A percentile compares a stretch with the other conserved stretches of the same genome.
Conservation (phyloP, 1,140 invertebrate species). For the Brachionus rubens region DNA sequence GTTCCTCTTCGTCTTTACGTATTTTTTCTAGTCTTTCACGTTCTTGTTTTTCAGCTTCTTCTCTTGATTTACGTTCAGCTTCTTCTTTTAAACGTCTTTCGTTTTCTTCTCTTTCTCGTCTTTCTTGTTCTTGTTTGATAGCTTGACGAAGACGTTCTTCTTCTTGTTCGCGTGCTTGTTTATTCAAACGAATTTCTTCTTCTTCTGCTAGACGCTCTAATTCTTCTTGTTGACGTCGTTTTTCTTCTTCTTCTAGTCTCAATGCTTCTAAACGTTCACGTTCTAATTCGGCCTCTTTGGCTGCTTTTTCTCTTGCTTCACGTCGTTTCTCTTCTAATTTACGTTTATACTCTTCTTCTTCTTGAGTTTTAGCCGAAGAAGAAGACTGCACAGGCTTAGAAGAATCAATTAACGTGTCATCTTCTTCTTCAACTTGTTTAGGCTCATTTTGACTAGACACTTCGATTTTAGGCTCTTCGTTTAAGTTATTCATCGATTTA, state of each 20-base stretch:
- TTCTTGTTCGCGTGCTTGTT: slow-evolving; percentile 24
- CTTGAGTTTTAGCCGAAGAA: slow-evolving; percentile 22
- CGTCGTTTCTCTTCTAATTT: slow-evolving; percentile 45
- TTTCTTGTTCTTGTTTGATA: slow-evolving; percentile 10
- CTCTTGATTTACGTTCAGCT: slow-evolving; percentile 18
- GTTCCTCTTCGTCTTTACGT: slow-evolving; percentile 43
- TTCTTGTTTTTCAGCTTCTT: slow-evolving; percentile 8
- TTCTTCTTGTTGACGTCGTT: slow-evolving; percentile 12
- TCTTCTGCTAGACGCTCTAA: slow-evolving; percentile 5
- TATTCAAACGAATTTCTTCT: neutral
- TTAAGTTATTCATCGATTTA: neutral
- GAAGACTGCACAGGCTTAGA: slow-evolving; percentile 31
- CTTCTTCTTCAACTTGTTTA: slow-evolving; percentile 14
- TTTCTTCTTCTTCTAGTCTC: slow-evolving; percentile 30
- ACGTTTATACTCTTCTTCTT: slow-evolving; percentile 45
- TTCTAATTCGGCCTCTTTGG: slow-evolving; percentile 12
- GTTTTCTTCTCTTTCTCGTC: slow-evolving; percentile 25
- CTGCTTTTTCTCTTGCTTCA: slow-evolving; percentile 39
- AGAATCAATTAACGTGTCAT: neutral
- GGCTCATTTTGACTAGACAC: neutral
- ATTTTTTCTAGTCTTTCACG: slow-evolving; percentile 14
- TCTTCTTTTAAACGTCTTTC: slow-evolving; percentile 35
- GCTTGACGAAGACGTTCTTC: slow-evolving; percentile 26
- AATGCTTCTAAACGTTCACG: neutral
- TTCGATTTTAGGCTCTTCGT: neutral